Base-by-base conservation (phyloP, 2,888 invertebrate genomes). In the Leucophora obtusa region DNA sequence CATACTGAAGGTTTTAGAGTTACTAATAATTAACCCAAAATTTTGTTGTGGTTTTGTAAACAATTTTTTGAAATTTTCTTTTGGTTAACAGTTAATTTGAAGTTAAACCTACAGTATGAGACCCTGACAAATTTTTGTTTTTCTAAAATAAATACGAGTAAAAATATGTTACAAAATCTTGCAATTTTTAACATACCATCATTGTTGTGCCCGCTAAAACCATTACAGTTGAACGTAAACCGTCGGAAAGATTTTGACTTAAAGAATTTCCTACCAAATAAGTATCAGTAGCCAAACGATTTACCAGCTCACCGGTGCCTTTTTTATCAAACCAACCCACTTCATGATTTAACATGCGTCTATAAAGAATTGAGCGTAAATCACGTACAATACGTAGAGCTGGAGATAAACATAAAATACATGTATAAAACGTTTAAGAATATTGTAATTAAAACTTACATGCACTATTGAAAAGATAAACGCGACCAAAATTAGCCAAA, bases 161-260 rank as follows among this genome's bases (percentile, higher is more conserved):
- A n/a, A n/a, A n/a, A n/a, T n/a, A n/a, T n/a, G n/a, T n/a, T n/a
- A n/a, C n/a, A n/a, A n/a, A n/a, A n/a, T n/a, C n/a, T n/a, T n/a
- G n/a, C n/a, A n/a, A n/a, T 38, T 11, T 14, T 11, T 3, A 47
- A 54, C 85, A 78, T 91, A 97, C 96, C 98, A 98, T 98, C 96
- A 99, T 97, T 28, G 95, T 94, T 47, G 97, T 94, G 0, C 98
- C 97, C 54, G 96, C 96, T 28, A 93, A 89, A 9, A 96, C 95
- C 94, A 97, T 97, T 78, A 97, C 94, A 2, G 94, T 88, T 0
- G 98, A 96, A 59, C 99, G 91, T 21, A 98, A 90, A 0, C 99
- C 99, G 91, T 99, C 98, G 2, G 98, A 97, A 75, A 99, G 93
- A 91, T 99, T 99, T 87, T 94, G 95, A 69, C 98, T 98, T 1